Evolutionary conservation across 2,888 invertebrate genomes (phyloP).

Genomic region (Campaea margaritaria): DNA sequence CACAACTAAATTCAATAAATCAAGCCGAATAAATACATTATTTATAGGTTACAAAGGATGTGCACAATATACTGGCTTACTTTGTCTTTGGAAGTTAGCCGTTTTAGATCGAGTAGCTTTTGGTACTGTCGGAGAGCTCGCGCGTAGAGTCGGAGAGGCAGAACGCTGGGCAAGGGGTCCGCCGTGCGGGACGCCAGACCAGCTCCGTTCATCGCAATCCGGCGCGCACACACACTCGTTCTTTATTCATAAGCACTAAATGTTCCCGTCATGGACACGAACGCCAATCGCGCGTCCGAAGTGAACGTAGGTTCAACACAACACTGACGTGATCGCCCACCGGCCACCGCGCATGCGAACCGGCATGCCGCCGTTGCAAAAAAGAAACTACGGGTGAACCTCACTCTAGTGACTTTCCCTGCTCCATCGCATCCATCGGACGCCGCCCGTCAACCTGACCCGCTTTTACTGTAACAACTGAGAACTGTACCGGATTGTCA

Average conservation of each 20-base stretch:
- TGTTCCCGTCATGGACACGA: constrained; percentile 58
- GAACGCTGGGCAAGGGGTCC: constrained; percentile 64
- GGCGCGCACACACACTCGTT: constrained; percentile 61
- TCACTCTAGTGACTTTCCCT: constrained; percentile 77
- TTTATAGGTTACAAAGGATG: constrained; percentile 33
- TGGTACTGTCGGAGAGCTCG: constrained; percentile 87
- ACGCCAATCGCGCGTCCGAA: constrained; percentile 81
- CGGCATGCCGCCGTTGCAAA: constrained; percentile 70
- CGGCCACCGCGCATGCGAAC: constrained; percentile 76
- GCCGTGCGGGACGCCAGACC: constrained; percentile 71
- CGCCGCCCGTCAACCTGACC: constrained; percentile 69
- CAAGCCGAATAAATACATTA: constrained; percentile 36
- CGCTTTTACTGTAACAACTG: constrained; percentile 68
- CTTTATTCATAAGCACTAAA: constrained; percentile 67
- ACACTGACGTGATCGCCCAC: constrained; percentile 70
- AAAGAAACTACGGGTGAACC: constrained; percentile 70
- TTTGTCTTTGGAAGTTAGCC: constrained; percentile 82
- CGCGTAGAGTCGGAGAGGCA: constrained; percentile 83
- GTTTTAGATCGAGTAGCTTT: constrained; percentile 84
- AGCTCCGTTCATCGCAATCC: constrained; percentile 71
- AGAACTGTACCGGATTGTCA: constrained; percentile 41
- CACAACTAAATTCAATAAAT: constrained; percentile 32
- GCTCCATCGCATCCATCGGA: constrained; percentile 43
- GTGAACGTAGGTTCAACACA: constrained; percentile 80
- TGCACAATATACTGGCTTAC: constrained; percentile 61